Evolutionary conservation across 2,113 vertebrate genomes (phyloP), one percentile per base, ranked within the genome.

Genomic region (Bubo blakistoni): DNA sequence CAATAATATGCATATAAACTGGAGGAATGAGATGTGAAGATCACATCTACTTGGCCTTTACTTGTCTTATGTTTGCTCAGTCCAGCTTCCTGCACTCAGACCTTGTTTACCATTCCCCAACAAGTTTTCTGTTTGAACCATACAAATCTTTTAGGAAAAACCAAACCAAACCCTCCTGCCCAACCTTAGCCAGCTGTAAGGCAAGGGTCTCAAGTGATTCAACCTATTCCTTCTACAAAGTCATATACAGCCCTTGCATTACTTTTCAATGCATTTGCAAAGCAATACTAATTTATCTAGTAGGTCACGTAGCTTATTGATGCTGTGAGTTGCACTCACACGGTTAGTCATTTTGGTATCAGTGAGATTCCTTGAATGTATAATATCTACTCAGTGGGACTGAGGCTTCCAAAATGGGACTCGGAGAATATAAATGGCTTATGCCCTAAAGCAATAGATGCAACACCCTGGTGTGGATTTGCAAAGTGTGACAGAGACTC

Each of bases 401-500:
- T 80, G 49, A 92, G 55, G 46, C 38, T 92, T 91, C 88, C 71
- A 78, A 34, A 94, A 88, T 59, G 88, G 90, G 63, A 58, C 79
- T 96, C 3, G 6, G 74, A 80, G 70, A 88, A 92, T 94, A 70
- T 55, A 94, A 96, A 96, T 76, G 88, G 16, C 54, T 87, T 62
- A 13, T 94, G 83, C 92, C 95, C 89, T 94, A 49, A 90, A 92
- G 94, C 92, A 82, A 63, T 63, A 91, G 54, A 73, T 85, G 58
- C 81, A 79, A 40, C 94, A 70, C 77, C 83, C 95, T 91, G 81
- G 92, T 95, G 91, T 94, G 89, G 92, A 70, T 94, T 91, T 96
- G 84, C 73, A 94, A 94, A 96, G 89, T 95, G 94, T 95, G 92
- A 91, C 95, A 91, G 70, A 95, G 46, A 87, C 66, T 94, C 69